phyloP scores from a whole-genome alignment of 2,797 vertebrate genomes.

The Notolabrus celidotus region DNA sequence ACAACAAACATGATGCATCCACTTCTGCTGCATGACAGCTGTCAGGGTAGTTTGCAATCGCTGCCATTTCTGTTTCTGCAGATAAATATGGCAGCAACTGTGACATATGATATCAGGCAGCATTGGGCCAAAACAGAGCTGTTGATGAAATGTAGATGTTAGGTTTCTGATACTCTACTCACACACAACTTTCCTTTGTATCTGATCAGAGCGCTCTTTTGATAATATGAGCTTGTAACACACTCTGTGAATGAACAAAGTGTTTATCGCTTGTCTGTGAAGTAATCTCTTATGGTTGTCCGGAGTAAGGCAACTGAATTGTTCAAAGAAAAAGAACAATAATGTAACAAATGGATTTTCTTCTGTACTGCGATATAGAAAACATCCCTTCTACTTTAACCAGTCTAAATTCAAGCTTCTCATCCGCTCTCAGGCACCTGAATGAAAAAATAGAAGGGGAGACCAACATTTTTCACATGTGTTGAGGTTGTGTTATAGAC shows the following conservation, averaged over 20 bases:
- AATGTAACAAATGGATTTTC: too few relatives aligned
- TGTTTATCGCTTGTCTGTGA: not conserved
- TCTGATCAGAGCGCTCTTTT: not conserved
- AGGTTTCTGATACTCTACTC: not conserved
- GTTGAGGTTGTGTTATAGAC: too few relatives aligned
- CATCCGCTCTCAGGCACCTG: too few relatives aligned
- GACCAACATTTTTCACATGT: too few relatives aligned
- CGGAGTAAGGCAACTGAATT: too few relatives aligned
- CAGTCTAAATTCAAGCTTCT: too few relatives aligned
- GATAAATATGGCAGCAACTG: constrained; percentile 37
- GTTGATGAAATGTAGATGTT: not conserved
- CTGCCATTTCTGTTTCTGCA: constrained; percentile 54
- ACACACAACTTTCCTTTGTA: not conserved
- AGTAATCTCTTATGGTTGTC: not conserved
- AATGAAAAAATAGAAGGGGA: too few relatives aligned
- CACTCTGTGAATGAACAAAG: not conserved
- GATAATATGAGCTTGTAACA: not conserved
- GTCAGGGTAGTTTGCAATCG: constrained; percentile 56
- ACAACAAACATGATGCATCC: constrained; percentile 61
- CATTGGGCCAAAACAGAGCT: constrained; percentile 22
- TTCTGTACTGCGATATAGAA: too few relatives aligned
- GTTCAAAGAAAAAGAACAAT: too few relatives aligned
- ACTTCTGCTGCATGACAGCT: constrained; percentile 61
- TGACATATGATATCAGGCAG: constrained; percentile 37
- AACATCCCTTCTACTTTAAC: too few relatives aligned